Base-by-base conservation (phyloP, 2,797 vertebrate species). In the Gobionotothen gibberifrons region DNA sequence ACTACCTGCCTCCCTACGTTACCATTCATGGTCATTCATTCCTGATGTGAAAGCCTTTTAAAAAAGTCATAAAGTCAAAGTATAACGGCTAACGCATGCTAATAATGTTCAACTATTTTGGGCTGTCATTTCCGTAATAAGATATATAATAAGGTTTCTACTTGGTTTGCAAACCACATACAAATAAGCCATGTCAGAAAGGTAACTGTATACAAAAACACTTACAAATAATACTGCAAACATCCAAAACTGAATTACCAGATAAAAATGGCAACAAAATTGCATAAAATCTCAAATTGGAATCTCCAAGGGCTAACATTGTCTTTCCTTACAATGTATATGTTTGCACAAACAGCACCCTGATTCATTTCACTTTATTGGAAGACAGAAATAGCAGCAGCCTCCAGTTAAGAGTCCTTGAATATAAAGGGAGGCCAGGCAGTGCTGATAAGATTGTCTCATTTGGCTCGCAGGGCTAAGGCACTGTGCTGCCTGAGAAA, bases 401-500 rank as follows among this genome's bases (percentile, higher is more conserved):
- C 85, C 78, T 85, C 87, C 80, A 88, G 86, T 88, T 87, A 89
- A 89, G 85, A 88, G 80, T 86, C 82, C 86, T 89, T 88, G 87
- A 90, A 90, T 90, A 90, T 79, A 91, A 88, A 89, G 84, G 76
- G 85, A 91, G 85, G 82, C 85, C 87, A 84, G 87, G 86, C 87
- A 69, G 82, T 62, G 81, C 78, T 85, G 87, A 91, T 90, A 92
- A 89, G 88, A 91, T 89, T 90, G 89, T 90, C 88, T 90, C 86
- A 91, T 88, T 87, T 91, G 85, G 87, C 90, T 89, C 55, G 86
- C 83, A 79, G 83, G 85, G 83, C 78, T 86, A 82, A 86, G 89
- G 82, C 82, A 72, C 71, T 62, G 83, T 60, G 87, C 72, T 72
- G 86, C 48, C 57, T 56, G 74, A 62, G 70, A 22, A 40, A 51